Evolutionary conservation across 2,888 invertebrate species (phyloP).

Genomic region (Zaprionus obscuricornis): DNA sequence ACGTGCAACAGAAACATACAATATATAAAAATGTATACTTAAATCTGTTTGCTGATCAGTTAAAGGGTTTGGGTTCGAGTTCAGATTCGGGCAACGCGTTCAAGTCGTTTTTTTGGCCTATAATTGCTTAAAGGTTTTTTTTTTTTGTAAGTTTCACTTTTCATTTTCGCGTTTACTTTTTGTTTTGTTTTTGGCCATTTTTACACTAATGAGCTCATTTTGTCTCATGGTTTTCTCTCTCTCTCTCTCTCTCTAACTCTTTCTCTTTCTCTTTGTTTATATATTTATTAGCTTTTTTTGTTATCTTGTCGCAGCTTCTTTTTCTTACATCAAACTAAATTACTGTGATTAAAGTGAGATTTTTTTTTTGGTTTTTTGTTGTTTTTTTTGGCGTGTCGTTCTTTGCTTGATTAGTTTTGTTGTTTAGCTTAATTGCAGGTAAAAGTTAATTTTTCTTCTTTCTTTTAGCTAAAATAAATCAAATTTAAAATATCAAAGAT

Average conservation of each 20-base stretch:
- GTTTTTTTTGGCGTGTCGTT: background rate
- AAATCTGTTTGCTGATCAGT: conserved; percentile 9
- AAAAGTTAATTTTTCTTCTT: conserved; percentile 32
- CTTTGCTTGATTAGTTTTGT: too few species aligned
- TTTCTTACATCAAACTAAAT: conserved; percentile 49
- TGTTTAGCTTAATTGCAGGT: conserved; percentile 30
- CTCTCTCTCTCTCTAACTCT: too few species aligned
- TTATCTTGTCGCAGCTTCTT: too few species aligned
- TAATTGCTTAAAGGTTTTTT: conserved; percentile 41
- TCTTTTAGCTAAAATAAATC: background rate
- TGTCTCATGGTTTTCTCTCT: too few species aligned
- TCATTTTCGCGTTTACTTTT: conserved; percentile 19
- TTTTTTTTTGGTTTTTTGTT: conserved; percentile 13
- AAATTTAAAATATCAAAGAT: too few species aligned
- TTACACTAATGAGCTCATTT: conserved; percentile 35
- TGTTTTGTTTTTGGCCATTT: background rate
- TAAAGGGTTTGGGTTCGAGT: too few species aligned
- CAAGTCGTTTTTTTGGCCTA: conserved; percentile 15
- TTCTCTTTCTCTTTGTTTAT: too few species aligned
- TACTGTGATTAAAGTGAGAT: conserved; percentile 55
- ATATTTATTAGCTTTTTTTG: conserved; percentile 2
- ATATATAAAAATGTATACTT: background rate
- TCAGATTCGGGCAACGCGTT: too few species aligned
- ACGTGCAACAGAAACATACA: background rate
- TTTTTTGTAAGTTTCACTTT: conserved; percentile 28